These are phyloP conservation scores for Petrophora chlorosata DNA, from an alignment of 2,888 invertebrate genomes.

Conservation along the genomic window DNA sequence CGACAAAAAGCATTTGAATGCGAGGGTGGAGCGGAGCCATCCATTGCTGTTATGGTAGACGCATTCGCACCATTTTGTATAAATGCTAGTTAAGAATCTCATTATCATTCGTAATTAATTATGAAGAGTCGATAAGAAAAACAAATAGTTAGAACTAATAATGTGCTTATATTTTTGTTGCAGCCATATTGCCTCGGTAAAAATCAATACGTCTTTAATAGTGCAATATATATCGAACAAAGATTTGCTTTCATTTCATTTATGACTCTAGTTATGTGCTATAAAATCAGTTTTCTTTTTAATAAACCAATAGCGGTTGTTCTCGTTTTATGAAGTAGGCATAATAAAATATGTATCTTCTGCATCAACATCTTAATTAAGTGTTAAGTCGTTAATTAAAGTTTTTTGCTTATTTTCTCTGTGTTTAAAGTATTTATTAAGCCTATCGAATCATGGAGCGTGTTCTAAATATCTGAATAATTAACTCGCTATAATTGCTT, in stretches of 20 bases:
- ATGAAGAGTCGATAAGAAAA: neutral
- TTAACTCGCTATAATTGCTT: conserved; percentile 25
- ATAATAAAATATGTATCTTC: conserved; percentile 37
- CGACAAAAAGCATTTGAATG: conserved; percentile 42
- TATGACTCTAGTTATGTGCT: conserved; percentile 35
- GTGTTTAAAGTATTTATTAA: conserved; percentile 32
- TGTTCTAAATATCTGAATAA: conserved; percentile 28
- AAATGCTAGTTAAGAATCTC: neutral
- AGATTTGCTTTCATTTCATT: conserved; percentile 30
- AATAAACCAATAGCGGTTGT: conserved; percentile 36
- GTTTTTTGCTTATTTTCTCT: conserved; percentile 34
- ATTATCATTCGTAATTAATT: too few species aligned
- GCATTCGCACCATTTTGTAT: conserved; percentile 9
- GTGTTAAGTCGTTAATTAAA: conserved; percentile 40
- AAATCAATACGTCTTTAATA: conserved; percentile 10
- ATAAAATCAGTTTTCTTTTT: conserved; percentile 38
- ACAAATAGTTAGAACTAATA: neutral
- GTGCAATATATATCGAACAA: conserved; percentile 20
- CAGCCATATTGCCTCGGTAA: neutral
- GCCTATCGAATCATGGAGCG: conserved; percentile 27
- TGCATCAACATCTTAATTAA: conserved; percentile 35
- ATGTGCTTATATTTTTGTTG: too few species aligned
- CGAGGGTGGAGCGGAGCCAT: conserved; percentile 41
- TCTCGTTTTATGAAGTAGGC: conserved; percentile 29
- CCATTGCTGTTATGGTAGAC: conserved; percentile 30